These are phyloP conservation scores for Equus quagga DNA, from an alignment of 2,113 vertebrate species.

Conservation along the genomic window DNA sequence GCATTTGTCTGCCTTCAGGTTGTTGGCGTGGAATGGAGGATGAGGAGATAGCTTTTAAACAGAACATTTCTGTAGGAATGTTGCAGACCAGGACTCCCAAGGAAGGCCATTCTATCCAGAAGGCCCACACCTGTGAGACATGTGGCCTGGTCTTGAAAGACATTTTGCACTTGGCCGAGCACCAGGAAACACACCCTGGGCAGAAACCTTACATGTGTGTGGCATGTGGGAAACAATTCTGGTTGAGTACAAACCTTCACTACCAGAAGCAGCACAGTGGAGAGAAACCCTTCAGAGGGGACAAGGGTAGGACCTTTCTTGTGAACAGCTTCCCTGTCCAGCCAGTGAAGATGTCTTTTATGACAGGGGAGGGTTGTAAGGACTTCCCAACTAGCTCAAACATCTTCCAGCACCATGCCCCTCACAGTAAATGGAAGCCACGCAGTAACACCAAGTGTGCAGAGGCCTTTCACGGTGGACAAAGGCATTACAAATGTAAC, in stretches of 20 bases:
- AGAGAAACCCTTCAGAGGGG: neutral
- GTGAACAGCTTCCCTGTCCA: neutral
- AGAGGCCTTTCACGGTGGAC: neutral
- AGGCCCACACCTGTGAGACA: neutral
- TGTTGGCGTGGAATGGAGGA: neutral
- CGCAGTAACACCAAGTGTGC: neutral
- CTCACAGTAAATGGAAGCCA: neutral
- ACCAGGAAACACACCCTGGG: neutral
- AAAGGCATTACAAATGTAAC: neutral
- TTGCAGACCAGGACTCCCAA: neutral
- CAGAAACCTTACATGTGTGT: neutral
- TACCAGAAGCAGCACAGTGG: neutral
- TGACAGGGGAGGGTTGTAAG: neutral
- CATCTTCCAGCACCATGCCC: neutral
- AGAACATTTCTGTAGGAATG: neutral
- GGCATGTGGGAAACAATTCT: neutral
- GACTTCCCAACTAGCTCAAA: neutral
- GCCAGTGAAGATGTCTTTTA: neutral
- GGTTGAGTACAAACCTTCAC: neutral
- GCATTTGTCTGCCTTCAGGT: slow-evolving; percentile 64
- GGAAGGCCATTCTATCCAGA: neutral
- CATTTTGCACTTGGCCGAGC: neutral
- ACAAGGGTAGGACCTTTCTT: neutral
- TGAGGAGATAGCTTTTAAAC: neutral
- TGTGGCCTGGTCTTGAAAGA: slow-evolving; percentile 11